These are phyloP conservation scores for Isichthys henryi DNA, from an alignment of 2,113 vertebrate species.

Conservation along the genomic window DNA sequence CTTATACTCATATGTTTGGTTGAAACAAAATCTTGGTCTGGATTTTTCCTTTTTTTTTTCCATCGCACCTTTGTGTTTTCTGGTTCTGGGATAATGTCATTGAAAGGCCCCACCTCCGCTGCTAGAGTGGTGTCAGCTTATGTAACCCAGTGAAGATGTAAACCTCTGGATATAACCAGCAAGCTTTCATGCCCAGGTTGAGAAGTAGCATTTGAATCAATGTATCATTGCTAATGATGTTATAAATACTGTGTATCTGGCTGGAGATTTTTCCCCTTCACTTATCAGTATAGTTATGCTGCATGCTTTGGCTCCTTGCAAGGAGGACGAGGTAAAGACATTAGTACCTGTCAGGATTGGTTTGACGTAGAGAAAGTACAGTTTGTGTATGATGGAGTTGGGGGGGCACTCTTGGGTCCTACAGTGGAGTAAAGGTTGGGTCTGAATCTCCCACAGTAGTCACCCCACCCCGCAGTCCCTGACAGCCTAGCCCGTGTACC, in stretches of 20 bases:
- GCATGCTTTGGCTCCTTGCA: neutral
- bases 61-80: constrained; percentile 1
- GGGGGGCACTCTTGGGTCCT: neutral
- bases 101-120: neutral
- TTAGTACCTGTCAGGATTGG: neutral
- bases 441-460: constrained; percentile 38
- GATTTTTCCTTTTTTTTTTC: neutral
- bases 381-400: neutral
- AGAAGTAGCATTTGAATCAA: neutral
- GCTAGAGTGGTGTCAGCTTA: neutral
- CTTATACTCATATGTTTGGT: neutral
- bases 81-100: neutral
- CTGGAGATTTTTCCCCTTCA: neutral
- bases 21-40: neutral
- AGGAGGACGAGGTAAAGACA: neutral
- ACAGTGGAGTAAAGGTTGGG: constrained; percentile 22
- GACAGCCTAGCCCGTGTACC: constrained; percentile 31
- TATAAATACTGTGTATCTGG: neutral
- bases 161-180: neutral
- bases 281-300: neutral
- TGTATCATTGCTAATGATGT: neutral
- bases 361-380: neutral
- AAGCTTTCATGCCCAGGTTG: neutral
- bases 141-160: neutral
- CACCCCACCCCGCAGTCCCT: constrained; percentile 32